Evolutionary conservation across 2,113 vertebrate genomes (phyloP), one percentile per base, ranked within the genome.

Genomic region (Picathartes gymnocephalus): DNA sequence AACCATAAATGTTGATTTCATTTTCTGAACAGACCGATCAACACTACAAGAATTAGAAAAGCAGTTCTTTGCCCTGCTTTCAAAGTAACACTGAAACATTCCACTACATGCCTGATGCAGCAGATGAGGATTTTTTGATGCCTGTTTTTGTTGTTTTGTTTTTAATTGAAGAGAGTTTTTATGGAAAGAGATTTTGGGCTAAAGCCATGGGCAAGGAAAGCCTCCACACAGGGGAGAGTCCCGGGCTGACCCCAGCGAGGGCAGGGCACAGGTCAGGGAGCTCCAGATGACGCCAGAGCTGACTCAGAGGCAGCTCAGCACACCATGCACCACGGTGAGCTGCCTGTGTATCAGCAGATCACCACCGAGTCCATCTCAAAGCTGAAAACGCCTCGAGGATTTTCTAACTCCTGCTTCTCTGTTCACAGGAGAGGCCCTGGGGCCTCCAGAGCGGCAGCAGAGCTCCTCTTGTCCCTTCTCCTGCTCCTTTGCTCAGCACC

Each of bases 321-420:
- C 2, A 4, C 58, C 39, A 1, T 0, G 2, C 5, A 24, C 17
- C 39, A 11, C 2, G 0, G 31, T 1, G 15, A 76, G 60, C 72
- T 39, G 47, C 33, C 70, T 25, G 16, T 28, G 11, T 15, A 48
- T 28, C 83, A 42, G 57, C 45, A 35, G 18, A 33, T 33, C 66
- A 30, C 35, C 68, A 65, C 13, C 1, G 0, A 61, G 14, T 3
- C 42, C 58, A 28, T 35, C 42, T 48, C 51, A 68, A 31, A 73
- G 35, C 25, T 8, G 20, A 47, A 85, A 86, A 83, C 8, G 20
- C 60, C 31, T 23, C 1, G 0, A 58, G 33, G 45, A 48, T 48
- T 76, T 78, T 47, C 3, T 13, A 78, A 61, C 25, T 82, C 40
- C 56, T 62, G 47, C 53, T 80, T 17, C 74, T 42, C 33, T 2